phyloP scores from a whole-genome alignment of 2,888 invertebrate genomes.

The Podabrus alpinus region DNA sequence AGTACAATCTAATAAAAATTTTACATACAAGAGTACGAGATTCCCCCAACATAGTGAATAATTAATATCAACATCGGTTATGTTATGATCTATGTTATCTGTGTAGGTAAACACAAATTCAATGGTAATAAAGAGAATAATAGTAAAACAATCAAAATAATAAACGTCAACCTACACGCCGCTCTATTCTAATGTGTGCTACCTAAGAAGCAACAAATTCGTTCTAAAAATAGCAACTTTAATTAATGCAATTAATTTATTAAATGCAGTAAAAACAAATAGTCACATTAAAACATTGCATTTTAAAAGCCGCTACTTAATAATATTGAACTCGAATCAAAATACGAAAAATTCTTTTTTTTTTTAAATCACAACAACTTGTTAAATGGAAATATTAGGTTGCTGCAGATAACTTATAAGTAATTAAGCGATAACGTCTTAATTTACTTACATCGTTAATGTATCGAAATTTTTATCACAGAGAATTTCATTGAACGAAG shows the following conservation, averaged over 20 bases:
- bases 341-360: background rate
- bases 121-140: background rate
- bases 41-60: background rate
- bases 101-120: background rate
- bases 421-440: background rate
- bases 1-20: background rate
- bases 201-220: background rate
- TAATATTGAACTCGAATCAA: background rate
- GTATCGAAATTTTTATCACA: background rate
- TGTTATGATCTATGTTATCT: background rate
- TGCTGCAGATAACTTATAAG: background rate
- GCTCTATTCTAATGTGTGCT: background rate
- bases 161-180: background rate
- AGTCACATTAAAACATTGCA: background rate
- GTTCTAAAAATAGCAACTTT: conserved; percentile 1
- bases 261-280: background rate
- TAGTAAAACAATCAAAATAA: background rate
- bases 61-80: background rate
- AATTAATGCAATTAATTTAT: background rate
- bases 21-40: background rate
- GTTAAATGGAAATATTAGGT: background rate
- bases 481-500: background rate
- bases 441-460: background rate
- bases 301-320: background rate
- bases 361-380: background rate